Evolutionary conservation across 2,797 vertebrate species (phyloP).

Genomic region (Pangasius mekongensis): DNA sequence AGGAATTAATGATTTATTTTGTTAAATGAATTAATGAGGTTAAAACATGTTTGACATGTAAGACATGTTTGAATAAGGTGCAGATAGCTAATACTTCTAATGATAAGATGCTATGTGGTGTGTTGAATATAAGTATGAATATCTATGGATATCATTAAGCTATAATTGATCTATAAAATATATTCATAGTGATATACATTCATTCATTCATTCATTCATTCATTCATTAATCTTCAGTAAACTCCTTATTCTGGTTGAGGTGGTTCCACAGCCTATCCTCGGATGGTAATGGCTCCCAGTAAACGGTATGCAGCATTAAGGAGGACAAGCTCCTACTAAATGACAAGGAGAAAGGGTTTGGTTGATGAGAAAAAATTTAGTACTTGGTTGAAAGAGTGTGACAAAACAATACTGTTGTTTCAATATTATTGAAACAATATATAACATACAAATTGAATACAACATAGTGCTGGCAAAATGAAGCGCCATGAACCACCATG

Average conservation of each 20-base stretch:
- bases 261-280: not conserved
- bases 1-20: not conserved
- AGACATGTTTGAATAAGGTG: not conserved
- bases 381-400: too few relatives aligned
- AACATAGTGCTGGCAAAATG: too few relatives aligned
- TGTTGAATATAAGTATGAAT: conserved; percentile 8
- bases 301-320: not conserved
- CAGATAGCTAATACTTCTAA: not conserved
- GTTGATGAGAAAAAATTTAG: too few relatives aligned
- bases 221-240: not conserved
- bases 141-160: not conserved
- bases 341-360: not conserved
- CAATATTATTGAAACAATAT: too few relatives aligned
- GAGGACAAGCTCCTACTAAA: not conserved
- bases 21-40: not conserved
- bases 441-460: too few relatives aligned
- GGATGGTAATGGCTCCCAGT: not conserved
- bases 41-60: not conserved
- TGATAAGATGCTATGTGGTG: not conserved
- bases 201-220: not conserved
- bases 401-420: too few relatives aligned
- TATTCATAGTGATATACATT: not conserved
- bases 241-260: not conserved
- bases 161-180: not conserved
- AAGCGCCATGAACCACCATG: too few relatives aligned